A percentile compares a stretch with the other conserved stretches of the same genome.
Conservation (phyloP, 2,888 invertebrate genomes). For the Sarcophaga carnaria region DNA sequence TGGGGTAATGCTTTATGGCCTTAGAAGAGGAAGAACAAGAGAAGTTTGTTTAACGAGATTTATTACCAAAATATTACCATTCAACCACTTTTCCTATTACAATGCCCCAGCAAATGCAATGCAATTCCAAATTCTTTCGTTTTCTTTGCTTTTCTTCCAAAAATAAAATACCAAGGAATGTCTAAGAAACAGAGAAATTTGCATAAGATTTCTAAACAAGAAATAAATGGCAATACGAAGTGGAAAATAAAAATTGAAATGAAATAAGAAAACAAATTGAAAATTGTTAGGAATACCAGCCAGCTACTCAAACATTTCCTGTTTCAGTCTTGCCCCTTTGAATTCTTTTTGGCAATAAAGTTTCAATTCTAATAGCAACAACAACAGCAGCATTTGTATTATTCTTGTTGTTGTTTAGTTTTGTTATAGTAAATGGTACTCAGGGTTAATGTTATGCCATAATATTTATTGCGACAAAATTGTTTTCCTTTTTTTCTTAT, state of each 20-base stretch:
- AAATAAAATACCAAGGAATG: neutral
- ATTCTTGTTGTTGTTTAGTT: neutral
- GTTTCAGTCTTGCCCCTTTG: slow-evolving; percentile 27
- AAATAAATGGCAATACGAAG: neutral
- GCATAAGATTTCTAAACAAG: neutral
- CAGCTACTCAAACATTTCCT: slow-evolving; percentile 68
- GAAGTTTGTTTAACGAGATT: slow-evolving; percentile 26
- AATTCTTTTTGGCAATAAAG: slow-evolving; percentile 56
- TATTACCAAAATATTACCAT: neutral
- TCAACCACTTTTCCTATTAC: too few relatives aligned
- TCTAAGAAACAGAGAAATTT: neutral
- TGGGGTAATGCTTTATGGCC: neutral
- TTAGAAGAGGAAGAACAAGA: neutral
- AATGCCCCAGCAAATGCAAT: too few relatives aligned
- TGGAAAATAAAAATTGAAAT: slow-evolving; percentile 1
- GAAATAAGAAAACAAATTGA: slow-evolving; percentile 30
- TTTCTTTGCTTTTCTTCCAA: neutral
- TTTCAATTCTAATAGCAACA: slow-evolving; percentile 54
- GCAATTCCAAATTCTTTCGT: neutral
- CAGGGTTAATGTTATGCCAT: slow-evolving; percentile 68
- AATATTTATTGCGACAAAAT: slow-evolving; percentile 68
- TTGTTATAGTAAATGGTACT: slow-evolving; percentile 4
- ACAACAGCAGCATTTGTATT: slow-evolving; percentile 7
- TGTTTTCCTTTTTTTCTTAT: slow-evolving; percentile 34
- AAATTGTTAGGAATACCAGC: slow-evolving; percentile 51